Evolutionary conservation across 2,888 invertebrate genomes (phyloP).

Genomic region (Resseliella maxima): DNA sequence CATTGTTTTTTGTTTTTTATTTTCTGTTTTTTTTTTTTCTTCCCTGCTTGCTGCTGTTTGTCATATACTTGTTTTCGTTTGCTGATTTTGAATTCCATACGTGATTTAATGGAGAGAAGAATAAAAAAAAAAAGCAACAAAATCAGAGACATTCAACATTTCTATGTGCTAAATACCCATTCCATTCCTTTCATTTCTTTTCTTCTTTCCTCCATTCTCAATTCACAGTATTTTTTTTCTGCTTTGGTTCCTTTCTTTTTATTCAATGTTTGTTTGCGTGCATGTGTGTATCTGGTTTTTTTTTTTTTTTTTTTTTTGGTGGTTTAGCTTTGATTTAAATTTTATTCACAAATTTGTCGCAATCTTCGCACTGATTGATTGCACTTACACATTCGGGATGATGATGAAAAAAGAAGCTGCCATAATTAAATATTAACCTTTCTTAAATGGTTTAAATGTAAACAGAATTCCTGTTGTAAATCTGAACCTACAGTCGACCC

Average conservation of each 20-base stretch:
- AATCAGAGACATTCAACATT: not conserved
- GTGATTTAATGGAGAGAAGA: not conserved
- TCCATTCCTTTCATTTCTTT: not conserved
- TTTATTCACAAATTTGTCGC: not conserved
- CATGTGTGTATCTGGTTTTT: not conserved
- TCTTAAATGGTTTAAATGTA: not conserved
- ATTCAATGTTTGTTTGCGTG: too few relatives aligned
- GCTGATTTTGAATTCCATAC: not conserved
- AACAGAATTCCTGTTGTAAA: conserved; percentile 7
- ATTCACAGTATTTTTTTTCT: not conserved
- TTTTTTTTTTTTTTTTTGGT: not conserved
- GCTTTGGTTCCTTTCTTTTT: not conserved
- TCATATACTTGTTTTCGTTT: too few relatives aligned
- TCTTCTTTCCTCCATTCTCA: not conserved
- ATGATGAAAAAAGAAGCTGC: not conserved
- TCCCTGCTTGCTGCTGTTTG: too few relatives aligned
- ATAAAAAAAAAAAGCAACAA: not conserved
- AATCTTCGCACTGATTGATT: not conserved
- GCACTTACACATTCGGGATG: not conserved
- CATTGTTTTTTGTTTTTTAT: not conserved
- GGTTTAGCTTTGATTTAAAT: not conserved
- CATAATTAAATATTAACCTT: not conserved
- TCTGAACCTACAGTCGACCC: not conserved
- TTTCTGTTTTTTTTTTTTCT: too few relatives aligned
- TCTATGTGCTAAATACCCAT: conserved; percentile 34